phyloP scores from a whole-genome alignment of 2,888 invertebrate species.

The Watsonalla binaria region DNA sequence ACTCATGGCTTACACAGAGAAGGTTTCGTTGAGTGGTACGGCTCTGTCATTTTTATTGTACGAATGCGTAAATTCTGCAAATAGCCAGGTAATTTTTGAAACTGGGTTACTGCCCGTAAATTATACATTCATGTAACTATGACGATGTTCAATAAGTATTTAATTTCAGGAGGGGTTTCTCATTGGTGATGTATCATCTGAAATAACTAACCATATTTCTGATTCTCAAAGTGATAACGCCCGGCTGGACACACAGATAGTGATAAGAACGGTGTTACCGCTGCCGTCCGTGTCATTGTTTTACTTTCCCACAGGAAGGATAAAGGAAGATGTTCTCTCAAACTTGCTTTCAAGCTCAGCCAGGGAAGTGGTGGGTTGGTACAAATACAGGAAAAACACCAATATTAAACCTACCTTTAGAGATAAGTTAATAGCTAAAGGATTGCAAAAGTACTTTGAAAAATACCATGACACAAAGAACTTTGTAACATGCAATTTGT shows the following conservation, averaged over 20 bases:
- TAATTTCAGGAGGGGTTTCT: constrained; percentile 80
- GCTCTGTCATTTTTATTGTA: constrained; percentile 83
- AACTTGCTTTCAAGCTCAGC: constrained; percentile 73
- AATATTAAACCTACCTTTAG: constrained; percentile 78
- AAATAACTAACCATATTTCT: constrained; percentile 82
- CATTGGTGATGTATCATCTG: constrained; percentile 80
- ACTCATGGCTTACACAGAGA: constrained; percentile 52
- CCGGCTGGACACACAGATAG: constrained; percentile 79
- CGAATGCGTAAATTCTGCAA: constrained; percentile 80
- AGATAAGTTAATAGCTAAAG: constrained; percentile 81
- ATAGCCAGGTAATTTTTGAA: constrained; percentile 72
- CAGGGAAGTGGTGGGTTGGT: constrained; percentile 83
- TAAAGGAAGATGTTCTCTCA: constrained; percentile 75
- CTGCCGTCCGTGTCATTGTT: constrained; percentile 78
- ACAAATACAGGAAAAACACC: constrained; percentile 78
- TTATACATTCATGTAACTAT: neutral
- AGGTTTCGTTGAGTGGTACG: constrained; percentile 78
- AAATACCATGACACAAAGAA: constrained; percentile 73
- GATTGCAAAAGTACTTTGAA: constrained; percentile 78
- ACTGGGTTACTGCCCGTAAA: neutral
- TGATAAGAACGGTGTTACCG: constrained; percentile 80
- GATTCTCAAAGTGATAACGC: constrained; percentile 82
- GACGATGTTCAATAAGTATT: constrained; percentile 2
- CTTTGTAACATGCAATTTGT: constrained; percentile 81
- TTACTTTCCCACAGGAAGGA: constrained; percentile 77